Base-by-base conservation (phyloP, 2,888 invertebrate species). In the Graphium colonna region DNA sequence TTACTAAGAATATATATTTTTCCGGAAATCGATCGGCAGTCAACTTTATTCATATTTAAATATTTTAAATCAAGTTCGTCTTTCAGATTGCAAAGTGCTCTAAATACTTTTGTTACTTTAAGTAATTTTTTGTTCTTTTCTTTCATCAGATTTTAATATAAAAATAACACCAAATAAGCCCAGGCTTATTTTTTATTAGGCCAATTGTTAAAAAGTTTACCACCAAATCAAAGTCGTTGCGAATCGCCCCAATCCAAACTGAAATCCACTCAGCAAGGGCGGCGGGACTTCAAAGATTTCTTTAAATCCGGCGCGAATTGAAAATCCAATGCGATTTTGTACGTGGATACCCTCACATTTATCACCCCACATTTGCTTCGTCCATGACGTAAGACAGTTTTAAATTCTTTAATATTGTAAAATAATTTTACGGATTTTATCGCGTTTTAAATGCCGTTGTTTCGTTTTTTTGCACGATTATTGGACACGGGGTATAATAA, bases 241-340 rank as follows among this genome's bases (percentile, higher is more conserved):
- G 8, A 31, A 7, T 42, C 38, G n/a, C 48, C 47, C 42, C 31
- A n/a, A 39, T 15, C 52, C 51, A 52, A 64, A 44, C 43, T 36
- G 49, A 52, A 57, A 31, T 31, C 39, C 36, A 57, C 49, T 48
- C 36, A 28, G 31, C 42, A 61, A 56, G 58, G 51, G 58, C 54
- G 52, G 54, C 8, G 26, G 36, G 58, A 68, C 64, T 70, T 75
- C 71, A 72, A 73, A 69, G 71, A 66, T 61, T 61, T 55, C 39
- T 53, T 48, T 60, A 67, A 75, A 76, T 76, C 67, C 57, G 5
- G 61, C 63, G 65, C 62, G 69, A 73, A 79, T 77, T 73, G 71
- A 60, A 60, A 71, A 64, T 67, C 67, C 65, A 75, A 79, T 76
- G 62, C 60, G 70, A 77, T 78, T 79, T 75, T 60, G 64, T 65